Evolutionary conservation across 2,797 vertebrate genomes (phyloP).

Genomic region (Pyrrhura leucotis): DNA sequence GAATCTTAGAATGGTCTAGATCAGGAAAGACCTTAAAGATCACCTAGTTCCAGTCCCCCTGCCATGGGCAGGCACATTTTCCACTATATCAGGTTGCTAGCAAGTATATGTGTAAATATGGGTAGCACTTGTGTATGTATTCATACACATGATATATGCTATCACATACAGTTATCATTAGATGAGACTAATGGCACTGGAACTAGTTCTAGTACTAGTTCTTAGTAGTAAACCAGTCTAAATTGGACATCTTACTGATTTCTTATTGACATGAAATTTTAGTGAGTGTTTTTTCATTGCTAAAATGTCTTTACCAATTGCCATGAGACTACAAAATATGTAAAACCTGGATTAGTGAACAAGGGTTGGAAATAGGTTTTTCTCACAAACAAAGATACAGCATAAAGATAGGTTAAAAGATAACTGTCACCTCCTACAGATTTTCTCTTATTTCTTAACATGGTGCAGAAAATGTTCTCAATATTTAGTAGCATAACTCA

Average conservation of each 20-base stretch:
- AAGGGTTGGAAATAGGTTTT: background rate
- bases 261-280: background rate
- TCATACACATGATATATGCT: background rate
- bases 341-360: background rate
- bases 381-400: background rate
- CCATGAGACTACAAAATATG: background rate
- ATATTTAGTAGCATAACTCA: background rate
- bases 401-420: background rate
- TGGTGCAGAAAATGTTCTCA: background rate
- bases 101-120: background rate
- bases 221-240: background rate
- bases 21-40: background rate
- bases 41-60: background rate
- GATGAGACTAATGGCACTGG: background rate
- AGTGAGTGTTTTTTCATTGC: background rate
- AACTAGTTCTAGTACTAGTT: background rate
- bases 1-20: background rate
- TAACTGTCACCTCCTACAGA: background rate
- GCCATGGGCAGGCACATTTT: background rate
- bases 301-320: background rate
- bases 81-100: background rate
- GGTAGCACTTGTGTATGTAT: background rate
- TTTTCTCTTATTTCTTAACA: background rate
- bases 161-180: background rate
- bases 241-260: background rate